Conservation (phyloP, 1,140 invertebrate genomes). For the Drosophila tani region DNA sequence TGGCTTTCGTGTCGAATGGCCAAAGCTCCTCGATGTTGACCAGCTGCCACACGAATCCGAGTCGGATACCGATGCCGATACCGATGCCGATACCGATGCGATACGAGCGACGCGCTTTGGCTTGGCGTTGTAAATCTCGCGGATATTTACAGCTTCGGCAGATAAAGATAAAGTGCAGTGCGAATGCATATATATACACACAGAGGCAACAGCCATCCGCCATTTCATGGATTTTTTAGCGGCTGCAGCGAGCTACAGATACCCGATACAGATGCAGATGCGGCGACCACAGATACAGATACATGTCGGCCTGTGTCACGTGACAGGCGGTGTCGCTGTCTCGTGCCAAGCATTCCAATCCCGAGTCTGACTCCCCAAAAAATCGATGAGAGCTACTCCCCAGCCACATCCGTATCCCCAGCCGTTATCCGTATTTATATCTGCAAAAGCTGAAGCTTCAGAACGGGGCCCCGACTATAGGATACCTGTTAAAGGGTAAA, state of each 20-base stretch:
- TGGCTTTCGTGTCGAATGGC: slow-evolving; percentile 62
- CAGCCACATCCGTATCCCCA: too few species aligned
- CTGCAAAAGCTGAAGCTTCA: neutral
- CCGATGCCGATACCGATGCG: slow-evolving; percentile 47
- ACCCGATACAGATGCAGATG: slow-evolving; percentile 37
- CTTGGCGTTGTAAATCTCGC: slow-evolving; percentile 78
- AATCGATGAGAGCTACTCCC: slow-evolving; percentile 54
- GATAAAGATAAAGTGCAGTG: slow-evolving; percentile 66
- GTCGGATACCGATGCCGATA: slow-evolving; percentile 25
- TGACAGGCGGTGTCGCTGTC: slow-evolving; percentile 52
- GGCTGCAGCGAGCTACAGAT: slow-evolving; percentile 16
- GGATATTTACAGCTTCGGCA: slow-evolving; percentile 80
- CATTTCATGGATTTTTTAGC: slow-evolving; percentile 32
- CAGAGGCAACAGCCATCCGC: slow-evolving; percentile 34
- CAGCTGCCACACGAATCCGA: neutral
- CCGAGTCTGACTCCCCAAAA: slow-evolving; percentile 4
- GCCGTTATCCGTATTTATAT: slow-evolving; percentile 7
- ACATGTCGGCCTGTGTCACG: slow-evolving; percentile 44
- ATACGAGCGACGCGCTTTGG: slow-evolving; percentile 15
- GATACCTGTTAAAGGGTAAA: neutral
- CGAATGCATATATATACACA: neutral
- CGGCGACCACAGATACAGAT: slow-evolving; percentile 11
- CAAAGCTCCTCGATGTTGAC: neutral
- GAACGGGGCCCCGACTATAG: neutral
- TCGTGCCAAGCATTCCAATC: slow-evolving; percentile 64